phyloP scores from a whole-genome alignment of 2,797 vertebrate species.

The Cossypha polioptera region DNA sequence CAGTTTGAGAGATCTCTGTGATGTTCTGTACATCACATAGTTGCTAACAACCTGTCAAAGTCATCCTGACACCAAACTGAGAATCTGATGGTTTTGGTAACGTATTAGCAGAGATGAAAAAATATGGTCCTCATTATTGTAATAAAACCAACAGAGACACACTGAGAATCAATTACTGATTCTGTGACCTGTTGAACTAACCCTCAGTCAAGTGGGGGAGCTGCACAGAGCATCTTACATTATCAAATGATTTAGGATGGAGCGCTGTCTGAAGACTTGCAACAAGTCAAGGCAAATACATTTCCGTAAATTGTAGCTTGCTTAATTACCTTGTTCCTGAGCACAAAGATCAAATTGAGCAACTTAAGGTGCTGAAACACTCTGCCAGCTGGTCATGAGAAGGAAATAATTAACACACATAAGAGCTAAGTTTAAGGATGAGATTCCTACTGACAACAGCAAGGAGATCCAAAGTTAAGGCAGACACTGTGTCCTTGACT shows the following conservation, averaged over 20 bases:
- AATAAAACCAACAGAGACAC: constrained; percentile 77
- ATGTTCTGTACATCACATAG: constrained; percentile 73
- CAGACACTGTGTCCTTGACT: constrained; percentile 64
- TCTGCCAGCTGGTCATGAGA: constrained; percentile 73
- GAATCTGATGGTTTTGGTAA: constrained; percentile 74
- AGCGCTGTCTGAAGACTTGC: constrained; percentile 63
- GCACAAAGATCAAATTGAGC: constrained; percentile 78
- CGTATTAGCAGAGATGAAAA: constrained; percentile 73
- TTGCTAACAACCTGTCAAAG: constrained; percentile 80
- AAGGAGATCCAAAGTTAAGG: constrained; percentile 70
- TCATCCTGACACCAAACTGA: constrained; percentile 76
- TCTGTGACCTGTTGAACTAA: constrained; percentile 77
- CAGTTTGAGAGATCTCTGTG: constrained; percentile 70
- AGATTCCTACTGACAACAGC: constrained; percentile 68
- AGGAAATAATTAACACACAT: constrained; percentile 78
- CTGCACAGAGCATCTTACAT: constrained; percentile 52
- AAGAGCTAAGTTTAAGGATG: constrained; percentile 54
- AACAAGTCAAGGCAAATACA: constrained; percentile 64
- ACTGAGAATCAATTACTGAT: constrained; percentile 80
- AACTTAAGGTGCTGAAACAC: constrained; percentile 73
- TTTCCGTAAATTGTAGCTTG: constrained; percentile 72
- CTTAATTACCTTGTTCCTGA: constrained; percentile 80
- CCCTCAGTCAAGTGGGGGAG: constrained; percentile 68
- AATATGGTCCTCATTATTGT: constrained; percentile 77
- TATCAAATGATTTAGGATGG: constrained; percentile 77